phyloP scores from a whole-genome alignment of 2,113 vertebrate species.

The Rattus norvegicus region GRCr8 NC_086019.1:139582001-139582500 shows the following conservation, averaged over 20 bases:
- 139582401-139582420: not conserved
- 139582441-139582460: not conserved
- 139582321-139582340: not conserved
- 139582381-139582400: not conserved
- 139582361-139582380: not conserved
- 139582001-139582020: not conserved
- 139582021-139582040: not conserved
- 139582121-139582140: not conserved
- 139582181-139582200: not conserved
- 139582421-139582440: not conserved
- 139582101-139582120: not conserved
- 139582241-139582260: not conserved
- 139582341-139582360: not conserved
- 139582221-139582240: not conserved
- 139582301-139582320: not conserved
- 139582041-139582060: not conserved
- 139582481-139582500: fast-evolving
- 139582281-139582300: not conserved
- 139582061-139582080: not conserved
- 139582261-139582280: not conserved
- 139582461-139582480: not conserved
- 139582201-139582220: not conserved
- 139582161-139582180: not conserved
- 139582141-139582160: not conserved
- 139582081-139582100: not conserved